Percentiles rank a stretch among this genome's conserved stretches.
Evolutionary conservation across 2,113 vertebrate species (phyloP).

Genomic region (Scomber colias): DNA sequence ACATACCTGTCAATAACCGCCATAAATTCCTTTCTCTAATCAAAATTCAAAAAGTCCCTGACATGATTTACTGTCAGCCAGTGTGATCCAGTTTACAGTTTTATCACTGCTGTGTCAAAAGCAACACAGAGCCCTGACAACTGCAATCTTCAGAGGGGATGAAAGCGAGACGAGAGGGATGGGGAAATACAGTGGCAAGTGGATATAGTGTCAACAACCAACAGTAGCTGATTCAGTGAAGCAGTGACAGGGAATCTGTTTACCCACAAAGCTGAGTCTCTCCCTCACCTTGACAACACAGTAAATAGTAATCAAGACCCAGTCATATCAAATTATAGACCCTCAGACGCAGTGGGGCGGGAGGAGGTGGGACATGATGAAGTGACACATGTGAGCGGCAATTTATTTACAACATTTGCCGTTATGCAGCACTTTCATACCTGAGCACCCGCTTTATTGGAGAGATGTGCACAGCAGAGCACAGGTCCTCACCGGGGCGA

Average conservation of each 20-base stretch:
- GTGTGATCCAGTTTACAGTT: conserved; percentile 40
- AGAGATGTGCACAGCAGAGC: conserved; percentile 26
- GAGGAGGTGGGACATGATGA: conserved; percentile 28
- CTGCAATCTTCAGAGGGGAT: conserved; percentile 45
- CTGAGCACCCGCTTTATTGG: conserved; percentile 44
- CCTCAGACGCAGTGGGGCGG: conserved; percentile 12
- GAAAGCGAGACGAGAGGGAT: neutral
- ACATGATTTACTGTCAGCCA: conserved; percentile 47
- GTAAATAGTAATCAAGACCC: conserved; percentile 72
- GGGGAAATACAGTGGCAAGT: conserved; percentile 20
- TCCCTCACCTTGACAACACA: conserved; percentile 63
- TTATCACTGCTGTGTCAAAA: conserved; percentile 34
- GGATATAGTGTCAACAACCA: conserved; percentile 55
- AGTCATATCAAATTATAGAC: conserved; percentile 68
- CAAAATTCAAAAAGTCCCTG: conserved; percentile 32
- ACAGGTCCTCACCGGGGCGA: conserved; percentile 7
- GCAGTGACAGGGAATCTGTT: conserved; percentile 60
- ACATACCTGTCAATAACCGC: conserved; percentile 14
- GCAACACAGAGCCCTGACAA: conserved; percentile 46
- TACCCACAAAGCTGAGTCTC: conserved; percentile 56
- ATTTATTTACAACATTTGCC: conserved; percentile 58
- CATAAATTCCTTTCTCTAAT: conserved; percentile 38
- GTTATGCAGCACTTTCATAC: conserved; percentile 41
- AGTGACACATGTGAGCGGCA: conserved; percentile 42
- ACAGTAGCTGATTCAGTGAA: conserved; percentile 40